Evolutionary conservation across 1,140 invertebrate species (phyloP).

Genomic region (Bombus picipes): DNA sequence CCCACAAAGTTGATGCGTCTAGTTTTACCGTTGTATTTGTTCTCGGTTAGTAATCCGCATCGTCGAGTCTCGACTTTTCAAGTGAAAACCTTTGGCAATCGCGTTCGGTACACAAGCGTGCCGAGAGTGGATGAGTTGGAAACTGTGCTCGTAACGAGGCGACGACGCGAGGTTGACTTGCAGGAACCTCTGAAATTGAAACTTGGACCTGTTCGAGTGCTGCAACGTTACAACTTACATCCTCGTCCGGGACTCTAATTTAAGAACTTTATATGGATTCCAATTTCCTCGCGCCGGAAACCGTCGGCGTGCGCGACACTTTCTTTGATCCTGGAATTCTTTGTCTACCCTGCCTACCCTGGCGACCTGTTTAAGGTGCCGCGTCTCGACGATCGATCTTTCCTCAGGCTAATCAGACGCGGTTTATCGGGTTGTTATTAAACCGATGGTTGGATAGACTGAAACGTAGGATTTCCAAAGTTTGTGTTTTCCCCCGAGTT

Average conservation of each 20-base stretch:
- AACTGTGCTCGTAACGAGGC: conserved; percentile 30
- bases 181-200: conserved; percentile 19
- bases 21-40: not conserved
- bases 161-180: not conserved
- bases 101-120: conserved; percentile 16
- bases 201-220: conserved; percentile 24
- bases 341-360: not conserved
- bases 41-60: not conserved
- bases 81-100: conserved; percentile 22
- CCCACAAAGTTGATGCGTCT: not conserved
- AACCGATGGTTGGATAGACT: not conserved
- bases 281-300: not conserved
- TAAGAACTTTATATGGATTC: conserved; percentile 3
- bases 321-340: not conserved
- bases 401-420: not conserved
- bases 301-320: not conserved
- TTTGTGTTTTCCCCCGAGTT: no score
- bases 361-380: no score
- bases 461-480: no score
- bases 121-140: conserved; percentile 14
- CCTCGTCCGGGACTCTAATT: conserved; percentile 16
- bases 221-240: not conserved
- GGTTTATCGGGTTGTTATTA: not conserved
- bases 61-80: conserved; percentile 1
- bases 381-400: no score